Base-by-base conservation (phyloP, 2,888 invertebrate species). In the Gryllus longicercus region DNA sequence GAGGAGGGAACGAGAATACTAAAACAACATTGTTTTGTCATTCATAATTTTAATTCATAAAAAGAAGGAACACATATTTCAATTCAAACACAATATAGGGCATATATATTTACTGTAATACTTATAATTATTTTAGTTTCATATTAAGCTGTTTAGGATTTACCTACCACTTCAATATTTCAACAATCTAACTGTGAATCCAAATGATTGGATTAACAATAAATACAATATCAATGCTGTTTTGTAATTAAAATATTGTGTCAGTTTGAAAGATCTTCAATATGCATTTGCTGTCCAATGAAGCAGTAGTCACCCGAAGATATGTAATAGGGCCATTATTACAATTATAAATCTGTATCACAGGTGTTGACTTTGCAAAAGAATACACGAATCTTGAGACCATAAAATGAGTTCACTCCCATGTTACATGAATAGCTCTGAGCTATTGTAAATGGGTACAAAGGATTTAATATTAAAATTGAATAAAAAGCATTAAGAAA, bases 71-170 rank as follows among this genome's bases (percentile, higher is more conserved):
- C 63, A 63, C 63, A 63, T 63, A 63, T 63, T 63, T 63, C 63
- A 63, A 63, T 63, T 63, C 63, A 63, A 63, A 63, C 63, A 63
- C 63, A 63, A 63, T 63, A 63, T 63, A 63, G 63, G 63, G 63
- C 63, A 63, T 63, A 63, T n/a, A 63, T 63, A 63, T 63, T 14
- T 63, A 63, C 63, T 63, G 63, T 63, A 63, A 63, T 63, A 63
- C 63, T 63, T 63, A 63, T 63, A 63, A 63, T 63, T 63, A 63
- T 63, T 63, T 63, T 76, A 76, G 38, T 76, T 23, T 38, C 23
- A 38, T 76, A 76, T 76, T 38, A 76, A 76, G 76, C 76, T 76
- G 38, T 76, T 76, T 76, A 76, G 76, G 76, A 76, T 76, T 76
- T 76, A 38, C 76, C n/a, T 76, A 76, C 76, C 25, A 76, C 16